Base-by-base conservation (phyloP, 2,888 invertebrate genomes). In the Ennomos fuscantarius region DNA sequence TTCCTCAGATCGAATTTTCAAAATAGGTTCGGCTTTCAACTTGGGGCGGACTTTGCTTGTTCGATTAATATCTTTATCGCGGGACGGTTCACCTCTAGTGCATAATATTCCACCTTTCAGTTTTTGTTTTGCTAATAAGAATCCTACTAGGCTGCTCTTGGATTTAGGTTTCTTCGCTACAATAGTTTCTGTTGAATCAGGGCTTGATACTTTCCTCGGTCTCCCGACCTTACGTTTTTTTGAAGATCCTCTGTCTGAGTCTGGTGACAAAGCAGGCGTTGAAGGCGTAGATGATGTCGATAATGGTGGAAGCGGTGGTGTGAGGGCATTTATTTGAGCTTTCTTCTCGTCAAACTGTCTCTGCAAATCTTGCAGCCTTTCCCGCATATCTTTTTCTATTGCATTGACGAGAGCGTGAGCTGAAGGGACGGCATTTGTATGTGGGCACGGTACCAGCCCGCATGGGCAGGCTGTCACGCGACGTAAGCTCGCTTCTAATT, bases 201-300 rank as follows among this genome's bases (percentile, higher is more conserved):
- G 93, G 55, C 93, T 93, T 52, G 94, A 93, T 9, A 96, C 92
- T 76, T 96, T 96, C 65, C 96, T 94, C 0, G 97, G 97, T 66
- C 96, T 92, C 0, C 96, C 96, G 0, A 96, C 96, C 89, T 97
- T 97, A 9, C 97, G 94, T 78, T 97, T 97, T 72, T 96, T 95
- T 0, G 95, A 95, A 0, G 94, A 93, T 1, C 92, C 90, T 69
- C 91, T 78, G 51, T 92, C 92, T 1, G 92, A 90, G 63, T 89
- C 84, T 0, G 93, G 93, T 1, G 93, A 92, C 13, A 89, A 72
- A 31, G 89, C 92, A 8, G 92, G 90, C 1, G 90, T 86, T 8
- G 87, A 83, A 2, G 92, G 89, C 1, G 93, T 85, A 0, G 87
- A 76, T 0, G 93, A 89, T 0, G 92, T 83, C 1, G 88, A 82